Evolutionary conservation across 2,888 invertebrate species (phyloP).

Genomic region (Keiferia lycopersicella): DNA sequence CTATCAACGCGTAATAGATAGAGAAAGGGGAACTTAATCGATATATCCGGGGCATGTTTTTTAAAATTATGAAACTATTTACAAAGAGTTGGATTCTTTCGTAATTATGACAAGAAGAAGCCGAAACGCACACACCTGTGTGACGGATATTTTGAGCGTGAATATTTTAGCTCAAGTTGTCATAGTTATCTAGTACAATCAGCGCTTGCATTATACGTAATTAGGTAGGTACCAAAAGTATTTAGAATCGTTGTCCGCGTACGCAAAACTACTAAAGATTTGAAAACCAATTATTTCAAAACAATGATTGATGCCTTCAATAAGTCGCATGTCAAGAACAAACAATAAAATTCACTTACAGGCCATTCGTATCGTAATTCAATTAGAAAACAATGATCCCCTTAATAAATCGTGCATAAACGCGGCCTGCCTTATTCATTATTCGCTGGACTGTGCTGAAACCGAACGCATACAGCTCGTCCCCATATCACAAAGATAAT

Average conservation of each 20-base stretch:
- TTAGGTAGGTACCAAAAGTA: too few relatives aligned
- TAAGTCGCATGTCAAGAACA: background rate
- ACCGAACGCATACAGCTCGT: background rate
- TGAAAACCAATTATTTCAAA: background rate
- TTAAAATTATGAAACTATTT: background rate
- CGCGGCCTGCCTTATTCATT: constrained; percentile 6
- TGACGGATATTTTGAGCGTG: too few relatives aligned
- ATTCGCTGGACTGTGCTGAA: constrained; percentile 6
- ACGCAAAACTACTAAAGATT: too few relatives aligned
- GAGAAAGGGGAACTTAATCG: background rate
- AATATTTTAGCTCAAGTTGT: too few relatives aligned
- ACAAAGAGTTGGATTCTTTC: background rate
- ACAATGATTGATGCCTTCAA: background rate
- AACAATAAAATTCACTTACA: background rate
- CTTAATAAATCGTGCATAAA: constrained; percentile 7
- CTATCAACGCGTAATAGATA: background rate
- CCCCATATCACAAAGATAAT: background rate
- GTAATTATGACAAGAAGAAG: too few relatives aligned
- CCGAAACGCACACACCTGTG: too few relatives aligned
- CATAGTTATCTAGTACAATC: too few relatives aligned
- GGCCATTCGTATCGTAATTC: background rate
- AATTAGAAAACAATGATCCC: constrained; percentile 9
- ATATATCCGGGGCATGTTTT: background rate
- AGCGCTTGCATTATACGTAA: too few relatives aligned
- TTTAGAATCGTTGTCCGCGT: too few relatives aligned